Base-by-base conservation (phyloP, 92 coral and sea anemone species). In the Nematostella vectensis region DNA sequence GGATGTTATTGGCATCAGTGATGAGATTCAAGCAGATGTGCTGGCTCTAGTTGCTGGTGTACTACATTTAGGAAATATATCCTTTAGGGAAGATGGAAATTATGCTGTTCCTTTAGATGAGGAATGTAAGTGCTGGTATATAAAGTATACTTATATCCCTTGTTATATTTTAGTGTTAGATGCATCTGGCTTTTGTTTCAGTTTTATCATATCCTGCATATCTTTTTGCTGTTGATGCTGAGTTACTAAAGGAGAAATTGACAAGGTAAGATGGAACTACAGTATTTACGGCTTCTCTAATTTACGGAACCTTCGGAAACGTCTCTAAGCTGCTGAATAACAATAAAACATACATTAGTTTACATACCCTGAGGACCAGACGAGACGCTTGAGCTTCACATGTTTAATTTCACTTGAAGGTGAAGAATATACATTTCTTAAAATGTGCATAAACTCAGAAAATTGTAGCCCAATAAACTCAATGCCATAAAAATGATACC, bases 1-100 rank as follows among this genome's bases (percentile, higher is more conserved):
- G 99, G 96, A 86, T 49, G 95, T 86, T 39, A 93, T 93, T 53
- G 99, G 99, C 18, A 93, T 93, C 25, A 61, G 81, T 55, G 96
- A 82, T 42, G 96, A 93, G 51, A 73, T 84, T 40, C 99, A 93
- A 49, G 99, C 88, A 12, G 81, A 81, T 45, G 83, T 75, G 44
- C 48, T 93, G 29, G 96, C 89, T 33, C 65, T 93, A 24, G 80
- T 93, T 2, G 96, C 96, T 58, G 96, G 99, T 2, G 88, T 93
- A 9, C 83, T 93, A 25, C 99, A 93, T 37, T 47, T 93, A 52
- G 99, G 99, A 15, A 93, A 93, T 50, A 75, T 93, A 65, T 28
- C 77, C 9, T 93, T 93, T 67, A 65, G 26, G 17, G 99, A 93
- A 65, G 79, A 86, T 38, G 99, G 99, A 36, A 93, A 93, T 60